Percentiles rank a stretch among this genome's conserved stretches.
Evolutionary conservation across 2,888 invertebrate species (phyloP).

Genomic region (Tachystola acroxantha): DNA sequence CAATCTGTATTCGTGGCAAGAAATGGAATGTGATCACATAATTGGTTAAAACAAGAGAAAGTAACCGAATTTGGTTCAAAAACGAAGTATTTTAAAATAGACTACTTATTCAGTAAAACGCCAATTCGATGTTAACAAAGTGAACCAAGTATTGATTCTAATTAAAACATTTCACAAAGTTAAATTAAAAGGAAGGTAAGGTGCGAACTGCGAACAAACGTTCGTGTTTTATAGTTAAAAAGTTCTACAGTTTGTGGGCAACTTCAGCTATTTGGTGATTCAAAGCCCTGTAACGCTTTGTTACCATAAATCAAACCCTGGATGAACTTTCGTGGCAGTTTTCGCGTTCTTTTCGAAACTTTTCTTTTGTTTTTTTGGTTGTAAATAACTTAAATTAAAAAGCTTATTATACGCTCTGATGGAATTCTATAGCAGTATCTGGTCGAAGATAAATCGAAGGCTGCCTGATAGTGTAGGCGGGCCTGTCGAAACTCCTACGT

Average conservation of each 20-base stretch:
- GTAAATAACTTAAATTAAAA: slow-evolving; percentile 9
- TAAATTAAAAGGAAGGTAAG: slow-evolving; percentile 8
- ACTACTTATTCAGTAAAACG: too few species aligned
- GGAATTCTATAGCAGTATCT: slow-evolving; percentile 8
- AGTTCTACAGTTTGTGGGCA: slow-evolving; percentile 10
- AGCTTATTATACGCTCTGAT: slow-evolving; percentile 3
- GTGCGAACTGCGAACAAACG: neutral
- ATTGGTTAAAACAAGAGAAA: too few species aligned
- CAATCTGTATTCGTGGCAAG: too few species aligned
- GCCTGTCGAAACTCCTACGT: slow-evolving; percentile 11
- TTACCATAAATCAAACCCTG: slow-evolving; percentile 10
- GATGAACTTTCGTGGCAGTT: slow-evolving; percentile 9
- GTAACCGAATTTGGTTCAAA: too few species aligned
- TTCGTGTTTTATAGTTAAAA: slow-evolving; percentile 8
- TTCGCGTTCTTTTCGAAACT: neutral
- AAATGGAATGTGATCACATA: too few species aligned
- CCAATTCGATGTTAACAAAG: too few species aligned
- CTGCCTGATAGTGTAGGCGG: slow-evolving; percentile 11
- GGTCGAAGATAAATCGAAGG: slow-evolving; percentile 11
- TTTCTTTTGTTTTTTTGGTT: slow-evolving; percentile 1
- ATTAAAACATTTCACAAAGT: slow-evolving; percentile 14
- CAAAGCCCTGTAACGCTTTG: slow-evolving; percentile 10
- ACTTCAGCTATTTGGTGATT: slow-evolving; percentile 15
- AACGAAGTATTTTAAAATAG: too few species aligned
- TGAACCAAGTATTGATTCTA: slow-evolving; percentile 21